Base-by-base conservation (phyloP, 1,140 invertebrate genomes). In the Pseudomyrmex gracilis region DNA sequence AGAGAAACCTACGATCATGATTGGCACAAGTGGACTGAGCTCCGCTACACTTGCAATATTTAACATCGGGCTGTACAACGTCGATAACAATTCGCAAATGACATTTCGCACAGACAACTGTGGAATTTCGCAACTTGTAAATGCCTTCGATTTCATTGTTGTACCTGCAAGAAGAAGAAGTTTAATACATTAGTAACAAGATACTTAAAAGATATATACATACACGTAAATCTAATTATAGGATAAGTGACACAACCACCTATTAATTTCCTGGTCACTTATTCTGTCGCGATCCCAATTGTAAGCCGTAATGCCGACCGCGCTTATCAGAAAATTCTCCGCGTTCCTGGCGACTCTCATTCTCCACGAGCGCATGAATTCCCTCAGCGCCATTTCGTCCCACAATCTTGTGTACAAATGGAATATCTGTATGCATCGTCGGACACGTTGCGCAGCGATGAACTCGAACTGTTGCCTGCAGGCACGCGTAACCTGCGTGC, bases 391-490 rank as follows among this genome's bases (percentile, higher is more conserved):
- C 2, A 94, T 91, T 73, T 96, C 95, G 51, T 96, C 96, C 95
- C 96, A 96, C 63, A 96, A 94, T 83, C 94, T 95, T 2, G 95
- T 94, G 89, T 96, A 96, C 10, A 96, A 92, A 53, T 94, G 94
- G 84, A 96, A 94, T 87, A 96, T 94, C 85, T 96, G 96, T 84
- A 96, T 94, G 17, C 95, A 94, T 53, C 96, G 94, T 58, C 95
- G 92, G 0, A 96, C 90, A 15, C 95, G 93, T 87, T 96, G 96
- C 5, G 96, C 96, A 22, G 96, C 85, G 3, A 96, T 95, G 83
- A 95, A 96, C 92, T 96, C 96, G 86, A 95, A 96, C 85, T 96
- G 96, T 85, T 93, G 94, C 7, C 93, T 92, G 94, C 96, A 96
- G 60, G 94, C 90, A 85, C 93, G 93, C 2, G 89, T 83, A 0